Percentiles rank a stretch among this genome's conserved stretches.
These are phyloP conservation scores for Gephyroberyx darwinii DNA, from an alignment of 2,797 vertebrate species.

Conservation along the genomic window DNA sequence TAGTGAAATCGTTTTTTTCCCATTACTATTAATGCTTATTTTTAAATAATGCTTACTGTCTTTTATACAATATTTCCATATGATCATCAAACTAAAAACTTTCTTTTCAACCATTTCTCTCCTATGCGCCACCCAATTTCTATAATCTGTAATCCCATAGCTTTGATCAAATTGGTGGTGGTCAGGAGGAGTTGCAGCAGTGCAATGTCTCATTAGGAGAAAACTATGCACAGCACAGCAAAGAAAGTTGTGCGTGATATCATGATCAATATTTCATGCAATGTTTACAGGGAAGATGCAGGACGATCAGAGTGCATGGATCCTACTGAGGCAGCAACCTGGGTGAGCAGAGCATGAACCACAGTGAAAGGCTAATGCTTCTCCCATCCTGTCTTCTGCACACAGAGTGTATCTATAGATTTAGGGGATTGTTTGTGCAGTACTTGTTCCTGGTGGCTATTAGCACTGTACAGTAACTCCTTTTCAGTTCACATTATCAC, in stretches of 20 bases:
- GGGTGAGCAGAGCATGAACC: slow-evolving; percentile 41
- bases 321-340: slow-evolving; percentile 52
- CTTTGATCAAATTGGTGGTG: slow-evolving; percentile 59
- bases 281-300: slow-evolving; percentile 57
- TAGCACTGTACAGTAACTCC: too few species aligned
- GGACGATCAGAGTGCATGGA: slow-evolving; percentile 49
- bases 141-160: slow-evolving; percentile 38
- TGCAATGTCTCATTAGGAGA: slow-evolving; percentile 59
- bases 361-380: slow-evolving; percentile 33
- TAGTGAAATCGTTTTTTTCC: neutral
- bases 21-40: neutral
- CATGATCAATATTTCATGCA: slow-evolving; percentile 71
- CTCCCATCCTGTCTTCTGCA: neutral
- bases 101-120: slow-evolving; percentile 12
- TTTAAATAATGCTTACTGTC: neutral
- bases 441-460: too few species aligned
- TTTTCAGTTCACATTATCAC: too few species aligned
- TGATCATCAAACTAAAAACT: slow-evolving; percentile 42
- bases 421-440: too few species aligned
- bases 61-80: slow-evolving; percentile 23
- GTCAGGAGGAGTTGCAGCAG: slow-evolving; percentile 38
- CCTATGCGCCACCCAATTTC: slow-evolving; percentile 44
- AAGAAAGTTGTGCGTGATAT: slow-evolving; percentile 39
- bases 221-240: slow-evolving; percentile 39
- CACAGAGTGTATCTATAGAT: neutral